phyloP scores from a whole-genome alignment of 2,113 vertebrate species.

The Callaeas wilsoni region DNA sequence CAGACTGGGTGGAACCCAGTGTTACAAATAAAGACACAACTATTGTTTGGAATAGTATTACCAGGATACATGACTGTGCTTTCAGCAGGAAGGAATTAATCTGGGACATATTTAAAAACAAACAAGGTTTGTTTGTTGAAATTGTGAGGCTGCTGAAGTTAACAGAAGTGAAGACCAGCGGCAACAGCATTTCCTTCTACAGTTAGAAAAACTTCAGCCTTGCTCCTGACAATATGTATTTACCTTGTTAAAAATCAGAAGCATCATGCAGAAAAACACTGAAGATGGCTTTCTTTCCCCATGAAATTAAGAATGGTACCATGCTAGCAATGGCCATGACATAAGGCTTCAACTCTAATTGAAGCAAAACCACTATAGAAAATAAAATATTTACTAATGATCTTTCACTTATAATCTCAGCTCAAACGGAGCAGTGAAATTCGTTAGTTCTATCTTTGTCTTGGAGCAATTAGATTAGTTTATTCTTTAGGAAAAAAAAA shows the following conservation, averaged over 20 bases:
- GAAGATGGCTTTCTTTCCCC: background rate
- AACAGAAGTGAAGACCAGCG: background rate
- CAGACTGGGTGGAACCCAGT: background rate
- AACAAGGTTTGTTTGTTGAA: background rate
- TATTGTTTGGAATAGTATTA: background rate
- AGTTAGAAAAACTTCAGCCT: background rate
- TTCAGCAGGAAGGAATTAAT: background rate
- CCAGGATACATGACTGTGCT: background rate
- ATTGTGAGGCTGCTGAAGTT: background rate
- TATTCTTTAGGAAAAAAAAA: background rate
- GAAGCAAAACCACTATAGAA: background rate
- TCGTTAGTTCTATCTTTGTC: background rate
- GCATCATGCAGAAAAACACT: background rate
- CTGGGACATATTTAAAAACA: background rate
- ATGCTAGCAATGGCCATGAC: background rate
- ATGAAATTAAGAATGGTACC: background rate
- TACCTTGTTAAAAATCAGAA: background rate
- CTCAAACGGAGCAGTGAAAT: background rate
- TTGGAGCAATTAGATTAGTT: conserved; percentile 24
- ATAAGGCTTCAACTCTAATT: background rate
- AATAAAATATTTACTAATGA: background rate
- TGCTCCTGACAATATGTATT: background rate
- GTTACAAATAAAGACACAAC: background rate
- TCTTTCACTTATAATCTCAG: background rate
- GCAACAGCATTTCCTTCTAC: background rate